Conservation (phyloP, 1,140 invertebrate genomes). For the Brachionus plicatilis region DNA sequence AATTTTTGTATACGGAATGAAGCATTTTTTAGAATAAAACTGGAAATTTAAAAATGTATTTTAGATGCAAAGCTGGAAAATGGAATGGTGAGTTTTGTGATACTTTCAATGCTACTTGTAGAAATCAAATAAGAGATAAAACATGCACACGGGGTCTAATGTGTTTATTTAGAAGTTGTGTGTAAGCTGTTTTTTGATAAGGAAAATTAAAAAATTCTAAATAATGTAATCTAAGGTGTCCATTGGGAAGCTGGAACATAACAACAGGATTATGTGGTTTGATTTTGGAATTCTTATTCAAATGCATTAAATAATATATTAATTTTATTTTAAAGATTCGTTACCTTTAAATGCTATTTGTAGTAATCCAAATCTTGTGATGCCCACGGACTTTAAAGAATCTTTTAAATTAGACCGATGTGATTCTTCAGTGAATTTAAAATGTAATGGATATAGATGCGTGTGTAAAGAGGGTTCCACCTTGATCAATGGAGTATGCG, state of each 20-base stretch:
- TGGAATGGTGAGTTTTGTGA: conserved; percentile 4
- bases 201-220: background rate
- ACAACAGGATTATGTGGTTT: background rate
- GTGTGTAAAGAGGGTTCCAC: background rate
- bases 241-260: background rate
- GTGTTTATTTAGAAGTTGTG: background rate
- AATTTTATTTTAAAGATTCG: background rate
- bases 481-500: background rate
- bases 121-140: background rate
- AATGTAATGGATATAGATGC: background rate
- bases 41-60: background rate
- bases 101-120: background rate
- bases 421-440: background rate
- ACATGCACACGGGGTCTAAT: background rate
- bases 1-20: background rate
- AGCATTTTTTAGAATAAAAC: background rate
- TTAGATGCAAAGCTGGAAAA: background rate
- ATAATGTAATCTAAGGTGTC: background rate
- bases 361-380: background rate
- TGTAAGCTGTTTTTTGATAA: background rate
- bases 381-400: background rate
- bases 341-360: background rate
- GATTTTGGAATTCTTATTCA: background rate
- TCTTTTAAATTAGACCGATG: background rate
- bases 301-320: background rate